Base-by-base conservation (phyloP, 2,797 vertebrate species). In the Betta splendens region DNA sequence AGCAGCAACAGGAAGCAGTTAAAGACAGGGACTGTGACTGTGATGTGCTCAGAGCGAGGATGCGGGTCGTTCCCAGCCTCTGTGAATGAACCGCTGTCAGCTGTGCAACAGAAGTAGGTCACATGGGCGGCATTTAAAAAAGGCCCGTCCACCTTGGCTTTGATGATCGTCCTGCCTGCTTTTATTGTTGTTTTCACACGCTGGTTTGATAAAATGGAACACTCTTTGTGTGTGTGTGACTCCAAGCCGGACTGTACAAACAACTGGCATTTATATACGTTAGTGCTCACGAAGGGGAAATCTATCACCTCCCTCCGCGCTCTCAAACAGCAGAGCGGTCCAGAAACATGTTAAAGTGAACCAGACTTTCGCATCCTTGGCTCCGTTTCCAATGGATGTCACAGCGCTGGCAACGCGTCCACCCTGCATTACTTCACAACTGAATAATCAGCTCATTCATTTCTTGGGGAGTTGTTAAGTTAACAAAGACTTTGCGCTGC, bases 81-180 rank as follows among this genome's bases (percentile, higher is more conserved):
- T 32, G 57, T 72, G 72, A 85, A 85, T 71, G 78, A 87, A 73
- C 57, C 54, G 73, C 73, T 81, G 84, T 85, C 78, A 79, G 68
- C 59, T 69, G 50, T 31, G 70, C 58, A 62, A 65, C 61, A 56
- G 69, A 87, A 79, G 69, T 66, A 76, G 81, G 82, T 87, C 80
- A 80, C 55, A 66, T 62, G 58, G 73, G 61, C 25, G 52, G 83
- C 78, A 76, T 78, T 86, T 69, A 78, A 69, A 64, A 66, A 59
- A 75, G 29, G 20, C 69, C 65, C 64, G 68, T 77, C 56, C 56
- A 74, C 40, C 68, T 76, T 1, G 21, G 64, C 64, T 65, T 74
- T 76, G 38, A 50, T 59, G 55, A 73, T 52, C 61, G 69, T 72
- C 49, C 18, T 72, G 49, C 26, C 69, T 49, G 56, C 51, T 52